A percentile compares a stretch with the other conserved stretches of the same genome.
phyloP scores from a whole-genome alignment of 2,113 vertebrate genomes.

The Anhinga anhinga region DNA sequence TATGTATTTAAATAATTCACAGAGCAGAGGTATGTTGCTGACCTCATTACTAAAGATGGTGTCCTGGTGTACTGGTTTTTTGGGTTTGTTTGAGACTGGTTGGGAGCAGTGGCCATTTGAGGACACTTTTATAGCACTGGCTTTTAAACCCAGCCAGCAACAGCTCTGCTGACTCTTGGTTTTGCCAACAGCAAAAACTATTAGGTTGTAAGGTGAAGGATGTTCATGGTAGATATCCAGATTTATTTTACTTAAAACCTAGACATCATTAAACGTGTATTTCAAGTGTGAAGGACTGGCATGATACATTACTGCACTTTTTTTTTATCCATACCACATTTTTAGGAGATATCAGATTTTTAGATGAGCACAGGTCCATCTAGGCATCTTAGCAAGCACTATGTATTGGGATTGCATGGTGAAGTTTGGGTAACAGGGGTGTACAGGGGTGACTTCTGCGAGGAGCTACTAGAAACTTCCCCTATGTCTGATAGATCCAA shows the following conservation, averaged over 20 bases:
- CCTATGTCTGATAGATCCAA: too few species aligned
- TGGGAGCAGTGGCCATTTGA: background rate
- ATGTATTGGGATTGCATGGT: too few species aligned
- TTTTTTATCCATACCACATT: background rate
- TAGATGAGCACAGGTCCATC: background rate
- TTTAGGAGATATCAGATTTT: background rate
- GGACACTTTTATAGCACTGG: background rate
- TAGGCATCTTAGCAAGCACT: background rate
- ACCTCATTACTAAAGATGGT: conserved; percentile 3
- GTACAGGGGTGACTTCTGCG: too few species aligned
- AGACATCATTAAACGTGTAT: background rate
- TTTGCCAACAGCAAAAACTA: background rate
- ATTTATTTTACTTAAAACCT: background rate
- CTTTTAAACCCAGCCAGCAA: background rate
- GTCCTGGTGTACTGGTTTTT: background rate
- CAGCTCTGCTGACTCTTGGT: background rate
- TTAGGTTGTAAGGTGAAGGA: background rate
- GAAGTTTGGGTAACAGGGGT: too few species aligned
- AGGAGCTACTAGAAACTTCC: too few species aligned
- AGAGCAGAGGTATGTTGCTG: background rate
- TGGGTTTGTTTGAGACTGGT: background rate
- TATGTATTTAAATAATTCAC: background rate
- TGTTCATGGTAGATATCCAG: background rate
- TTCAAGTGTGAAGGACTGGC: background rate
- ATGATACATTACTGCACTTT: background rate